phyloP scores from a whole-genome alignment of 2,113 vertebrate species.

The Siniperca knerii region DNA sequence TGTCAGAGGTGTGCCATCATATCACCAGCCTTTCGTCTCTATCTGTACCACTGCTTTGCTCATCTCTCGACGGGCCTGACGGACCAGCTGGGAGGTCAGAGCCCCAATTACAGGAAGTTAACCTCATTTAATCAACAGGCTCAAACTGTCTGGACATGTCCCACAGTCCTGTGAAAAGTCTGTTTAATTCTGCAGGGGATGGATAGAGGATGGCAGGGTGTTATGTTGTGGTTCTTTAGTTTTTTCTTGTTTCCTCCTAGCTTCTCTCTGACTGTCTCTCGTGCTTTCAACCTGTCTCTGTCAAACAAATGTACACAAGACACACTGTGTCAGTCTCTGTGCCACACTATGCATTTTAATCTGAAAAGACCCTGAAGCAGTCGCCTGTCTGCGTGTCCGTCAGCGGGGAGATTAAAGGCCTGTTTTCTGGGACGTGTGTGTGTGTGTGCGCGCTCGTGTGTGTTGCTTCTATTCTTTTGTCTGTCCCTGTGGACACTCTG shows the following conservation, averaged over 20 bases:
- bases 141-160: slow-evolving; percentile 53
- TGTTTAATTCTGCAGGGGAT: slow-evolving; percentile 4
- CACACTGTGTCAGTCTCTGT: not conserved
- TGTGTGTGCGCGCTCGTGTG: not conserved
- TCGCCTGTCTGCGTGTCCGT: slow-evolving; percentile 27
- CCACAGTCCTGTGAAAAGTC: slow-evolving; percentile 18
- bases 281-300: not conserved
- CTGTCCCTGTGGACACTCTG: slow-evolving; percentile 29
- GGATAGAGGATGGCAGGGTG: slow-evolving; percentile 17
- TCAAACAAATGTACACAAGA: not conserved
- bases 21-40: slow-evolving; percentile 2
- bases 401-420: slow-evolving; percentile 55
- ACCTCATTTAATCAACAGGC: slow-evolving; percentile 56
- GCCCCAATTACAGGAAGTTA: slow-evolving; percentile 58
- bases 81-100: slow-evolving; percentile 53
- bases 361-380: slow-evolving; percentile 41
- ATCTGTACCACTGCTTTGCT: slow-evolving; percentile 4
- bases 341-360: slow-evolving; percentile 48
- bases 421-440: slow-evolving; percentile 43
- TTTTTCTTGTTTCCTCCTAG: not conserved
- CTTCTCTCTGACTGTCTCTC: not conserved
- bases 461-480: slow-evolving; percentile 31
- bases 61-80: slow-evolving; percentile 11
- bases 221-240: not conserved
- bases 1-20: slow-evolving; percentile 26